These are phyloP conservation scores for Riptortus pedestris DNA, from an alignment of 1,140 invertebrate genomes.

Conservation along the genomic window DNA sequence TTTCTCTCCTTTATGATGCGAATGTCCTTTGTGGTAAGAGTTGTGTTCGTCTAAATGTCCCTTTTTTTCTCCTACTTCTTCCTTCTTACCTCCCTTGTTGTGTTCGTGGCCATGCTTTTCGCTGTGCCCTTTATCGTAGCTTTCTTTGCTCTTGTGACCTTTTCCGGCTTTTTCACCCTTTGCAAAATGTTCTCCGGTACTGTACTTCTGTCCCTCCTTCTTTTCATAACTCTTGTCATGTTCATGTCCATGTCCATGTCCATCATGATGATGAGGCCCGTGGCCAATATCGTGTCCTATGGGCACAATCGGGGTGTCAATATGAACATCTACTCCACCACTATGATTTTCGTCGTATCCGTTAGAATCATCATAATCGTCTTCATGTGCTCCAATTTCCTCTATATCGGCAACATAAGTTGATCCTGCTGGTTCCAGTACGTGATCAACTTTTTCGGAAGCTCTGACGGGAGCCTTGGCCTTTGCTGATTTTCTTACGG, in stretches of 20 bases:
- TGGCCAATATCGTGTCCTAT: background rate
- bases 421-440: conserved; percentile 4
- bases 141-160: conserved; percentile 45
- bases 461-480: background rate
- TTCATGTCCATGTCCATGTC: conserved; percentile 9
- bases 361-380: background rate
- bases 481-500: background rate
- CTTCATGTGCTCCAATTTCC: background rate
- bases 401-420: conserved; percentile 22
- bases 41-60: conserved; percentile 32
- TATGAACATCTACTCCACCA: background rate
- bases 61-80: conserved; percentile 33
- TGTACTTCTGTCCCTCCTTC: conserved; percentile 17
- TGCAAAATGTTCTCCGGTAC: conserved; percentile 8
- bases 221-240: background rate
- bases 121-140: conserved; percentile 36
- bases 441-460: background rate
- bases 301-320: background rate
- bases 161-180: conserved; percentile 46
- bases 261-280: background rate
- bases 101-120: conserved; percentile 33
- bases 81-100: conserved; percentile 30
- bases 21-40: conserved; percentile 39
- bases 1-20: conserved; percentile 32
- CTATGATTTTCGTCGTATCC: background rate